Evolutionary conservation across 2,797 vertebrate species (phyloP).

Genomic region (Setipinna tenuifilis): DNA sequence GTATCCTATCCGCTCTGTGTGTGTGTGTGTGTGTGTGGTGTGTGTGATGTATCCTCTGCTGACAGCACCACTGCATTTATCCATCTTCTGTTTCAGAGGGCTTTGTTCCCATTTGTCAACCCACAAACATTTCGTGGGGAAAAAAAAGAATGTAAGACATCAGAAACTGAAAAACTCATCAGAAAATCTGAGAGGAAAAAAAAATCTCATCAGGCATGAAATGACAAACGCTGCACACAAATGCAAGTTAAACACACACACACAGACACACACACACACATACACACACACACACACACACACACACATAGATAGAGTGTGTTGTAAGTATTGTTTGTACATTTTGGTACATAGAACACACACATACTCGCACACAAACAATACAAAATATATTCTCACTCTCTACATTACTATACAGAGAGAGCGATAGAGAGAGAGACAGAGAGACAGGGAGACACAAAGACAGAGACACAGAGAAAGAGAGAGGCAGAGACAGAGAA

Average conservation of each 20-base stretch:
- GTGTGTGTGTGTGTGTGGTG: no score
- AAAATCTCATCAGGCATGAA: not conserved
- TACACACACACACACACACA: not conserved
- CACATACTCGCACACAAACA: no score
- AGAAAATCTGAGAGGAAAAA: not conserved
- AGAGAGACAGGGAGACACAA: not conserved
- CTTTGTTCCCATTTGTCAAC: not conserved
- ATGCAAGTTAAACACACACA: not conserved
- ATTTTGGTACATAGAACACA: not conserved
- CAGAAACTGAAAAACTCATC: not conserved
- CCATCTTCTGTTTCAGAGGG: not conserved
- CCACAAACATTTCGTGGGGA: not conserved
- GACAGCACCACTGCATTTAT: conserved; percentile 8
- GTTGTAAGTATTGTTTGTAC: no score
- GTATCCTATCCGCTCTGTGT: not conserved
- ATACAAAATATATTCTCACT: no score
- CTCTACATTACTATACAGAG: not conserved
- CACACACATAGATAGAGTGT: not conserved
- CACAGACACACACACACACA: not conserved
- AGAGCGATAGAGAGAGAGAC: no score
- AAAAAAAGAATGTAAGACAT: not conserved
- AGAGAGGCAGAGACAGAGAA: not conserved
- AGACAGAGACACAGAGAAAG: not conserved
- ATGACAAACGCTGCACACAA: not conserved
- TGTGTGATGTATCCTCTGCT: not conserved